phyloP scores from a whole-genome alignment of 1,140 invertebrate genomes.

The Drosophila orena region DNA sequence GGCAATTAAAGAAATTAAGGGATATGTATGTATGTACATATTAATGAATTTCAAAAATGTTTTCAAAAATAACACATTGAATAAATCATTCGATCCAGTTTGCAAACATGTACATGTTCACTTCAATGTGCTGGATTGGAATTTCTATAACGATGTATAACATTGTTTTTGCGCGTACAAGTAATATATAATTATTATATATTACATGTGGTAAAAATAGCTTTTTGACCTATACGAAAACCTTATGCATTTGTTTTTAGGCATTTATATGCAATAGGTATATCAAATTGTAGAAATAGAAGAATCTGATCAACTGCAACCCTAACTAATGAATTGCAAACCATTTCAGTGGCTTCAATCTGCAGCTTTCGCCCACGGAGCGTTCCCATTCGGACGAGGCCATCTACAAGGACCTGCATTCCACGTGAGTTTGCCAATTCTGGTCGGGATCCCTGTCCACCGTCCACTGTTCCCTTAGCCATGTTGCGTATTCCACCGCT shows the following conservation, averaged over 20 bases:
- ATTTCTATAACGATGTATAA: neutral
- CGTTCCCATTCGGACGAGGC: constrained; percentile 91
- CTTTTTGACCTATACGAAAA: neutral
- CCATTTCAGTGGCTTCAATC: constrained; percentile 89
- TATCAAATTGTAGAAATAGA: too few species aligned
- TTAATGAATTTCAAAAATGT: constrained; percentile 3
- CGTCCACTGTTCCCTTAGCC: constrained; percentile 19
- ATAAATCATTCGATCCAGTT: neutral
- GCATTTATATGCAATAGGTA: neutral
- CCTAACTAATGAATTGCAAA: neutral
- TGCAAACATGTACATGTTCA: neutral
- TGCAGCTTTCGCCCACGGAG: constrained; percentile 85
- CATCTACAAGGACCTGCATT: constrained; percentile 92
- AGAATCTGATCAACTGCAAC: too few species aligned
- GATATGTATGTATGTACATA: neutral
- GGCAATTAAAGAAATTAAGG: neutral
- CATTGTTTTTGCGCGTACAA: neutral
- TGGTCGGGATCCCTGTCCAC: neutral
- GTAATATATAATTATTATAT: neutral
- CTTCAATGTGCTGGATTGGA: neutral
- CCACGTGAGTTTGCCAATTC: constrained; percentile 86
- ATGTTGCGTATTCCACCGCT: constrained; percentile 19
- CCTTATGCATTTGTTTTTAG: too few species aligned
- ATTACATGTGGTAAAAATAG: neutral
- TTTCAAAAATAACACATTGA: constrained; percentile 4